phyloP scores from a whole-genome alignment of 1,140 invertebrate species.

The Antheraea pernyi region DNA sequence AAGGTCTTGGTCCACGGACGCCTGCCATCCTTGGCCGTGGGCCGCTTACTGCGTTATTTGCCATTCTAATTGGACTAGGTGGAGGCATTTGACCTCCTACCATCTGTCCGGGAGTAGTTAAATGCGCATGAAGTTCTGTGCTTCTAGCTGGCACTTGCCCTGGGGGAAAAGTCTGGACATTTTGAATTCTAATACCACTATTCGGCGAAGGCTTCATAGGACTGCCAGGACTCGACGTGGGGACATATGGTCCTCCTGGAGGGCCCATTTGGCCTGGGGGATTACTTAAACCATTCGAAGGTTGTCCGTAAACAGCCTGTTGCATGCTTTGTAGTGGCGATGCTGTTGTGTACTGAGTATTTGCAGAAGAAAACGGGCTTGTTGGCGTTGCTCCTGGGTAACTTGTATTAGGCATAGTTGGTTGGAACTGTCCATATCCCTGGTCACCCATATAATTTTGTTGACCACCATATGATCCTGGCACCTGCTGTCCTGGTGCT shows the following conservation, averaged over 20 bases:
- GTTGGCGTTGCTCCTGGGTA: constrained; percentile 42
- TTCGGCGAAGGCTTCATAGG: constrained; percentile 49
- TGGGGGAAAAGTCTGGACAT: constrained; percentile 65
- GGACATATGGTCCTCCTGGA: constrained; percentile 47
- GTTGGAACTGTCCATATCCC: constrained; percentile 49
- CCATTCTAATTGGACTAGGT: constrained; percentile 57
- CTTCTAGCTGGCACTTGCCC: constrained; percentile 35
- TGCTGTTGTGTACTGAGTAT: constrained; percentile 49
- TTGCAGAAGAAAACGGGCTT: constrained; percentile 40
- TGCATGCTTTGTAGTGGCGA: constrained; percentile 70
- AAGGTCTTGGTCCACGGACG: constrained; percentile 50
- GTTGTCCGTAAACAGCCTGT: constrained; percentile 60
- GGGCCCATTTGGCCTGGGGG: constrained; percentile 57
- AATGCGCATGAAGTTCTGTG: constrained; percentile 12
- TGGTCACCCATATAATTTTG: constrained; percentile 46
- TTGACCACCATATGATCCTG: constrained; percentile 47
- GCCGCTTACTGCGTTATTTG: constrained; percentile 44
- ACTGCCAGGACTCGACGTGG: constrained; percentile 50
- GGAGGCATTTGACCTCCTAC: constrained; percentile 46
- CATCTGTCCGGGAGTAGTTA: constrained; percentile 34
- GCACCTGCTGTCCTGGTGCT: constrained; percentile 34
- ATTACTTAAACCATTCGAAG: constrained; percentile 44
- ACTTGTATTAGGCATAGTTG: constrained; percentile 47
- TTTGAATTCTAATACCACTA: constrained; percentile 61
- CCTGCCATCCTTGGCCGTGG: constrained; percentile 51